phyloP scores from a whole-genome alignment of 2,888 invertebrate genomes.

The Diploptera punctata region DNA sequence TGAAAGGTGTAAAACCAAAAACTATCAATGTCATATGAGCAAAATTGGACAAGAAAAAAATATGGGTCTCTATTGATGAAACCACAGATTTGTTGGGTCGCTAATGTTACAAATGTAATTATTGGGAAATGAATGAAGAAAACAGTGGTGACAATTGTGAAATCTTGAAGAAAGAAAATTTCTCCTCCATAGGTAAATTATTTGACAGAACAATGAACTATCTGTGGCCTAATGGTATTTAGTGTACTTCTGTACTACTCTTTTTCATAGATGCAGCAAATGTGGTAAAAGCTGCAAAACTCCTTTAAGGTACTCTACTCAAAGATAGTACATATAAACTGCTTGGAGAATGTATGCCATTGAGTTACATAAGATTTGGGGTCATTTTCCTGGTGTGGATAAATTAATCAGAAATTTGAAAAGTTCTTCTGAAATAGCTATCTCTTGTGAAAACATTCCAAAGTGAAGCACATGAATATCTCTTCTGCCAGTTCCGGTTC shows the following conservation, averaged over 20 bases:
- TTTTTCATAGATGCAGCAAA: background rate
- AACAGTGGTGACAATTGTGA: too few species aligned
- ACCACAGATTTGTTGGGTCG: too few species aligned
- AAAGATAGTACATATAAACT: background rate
- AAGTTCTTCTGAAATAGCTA: background rate
- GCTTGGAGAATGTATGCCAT: background rate
- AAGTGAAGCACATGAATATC: background rate
- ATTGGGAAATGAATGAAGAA: too few species aligned
- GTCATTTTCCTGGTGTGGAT: background rate
- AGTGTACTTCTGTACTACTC: background rate
- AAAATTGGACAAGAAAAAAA: too few species aligned
- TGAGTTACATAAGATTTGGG: background rate
- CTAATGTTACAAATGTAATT: too few species aligned
- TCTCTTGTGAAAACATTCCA: background rate
- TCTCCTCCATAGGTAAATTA: background rate
- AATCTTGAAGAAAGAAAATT: background rate
- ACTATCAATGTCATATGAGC: too few species aligned
- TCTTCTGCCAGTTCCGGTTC: background rate
- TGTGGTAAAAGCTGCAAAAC: conserved; percentile 3
- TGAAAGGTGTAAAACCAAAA: too few species aligned
- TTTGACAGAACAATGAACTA: background rate
- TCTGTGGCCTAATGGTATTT: background rate
- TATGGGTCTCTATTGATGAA: too few species aligned
- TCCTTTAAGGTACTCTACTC: background rate
- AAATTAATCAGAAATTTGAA: background rate